phyloP scores from a whole-genome alignment of 2,797 vertebrate genomes.

The Cetoscarus ocellatus region DNA sequence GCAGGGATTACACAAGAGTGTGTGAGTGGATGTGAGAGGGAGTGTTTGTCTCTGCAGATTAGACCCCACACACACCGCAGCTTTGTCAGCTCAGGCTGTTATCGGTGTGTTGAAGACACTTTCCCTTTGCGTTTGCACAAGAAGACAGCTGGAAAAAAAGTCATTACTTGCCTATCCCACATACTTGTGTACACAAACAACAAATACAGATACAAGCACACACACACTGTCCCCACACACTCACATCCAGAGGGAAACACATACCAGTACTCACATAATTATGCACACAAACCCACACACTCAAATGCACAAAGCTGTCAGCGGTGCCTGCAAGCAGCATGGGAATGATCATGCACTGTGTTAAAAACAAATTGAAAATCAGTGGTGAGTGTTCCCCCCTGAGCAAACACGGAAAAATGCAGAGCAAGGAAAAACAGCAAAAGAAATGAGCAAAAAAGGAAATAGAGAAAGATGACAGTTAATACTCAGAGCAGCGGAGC shows the following conservation, averaged over 20 bases:
- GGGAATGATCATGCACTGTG: slow-evolving; percentile 72
- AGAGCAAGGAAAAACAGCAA: slow-evolving; percentile 54
- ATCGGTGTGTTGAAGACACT: slow-evolving; percentile 75
- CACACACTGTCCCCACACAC: slow-evolving; percentile 8
- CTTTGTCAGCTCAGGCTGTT: slow-evolving; percentile 75
- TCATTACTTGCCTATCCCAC: slow-evolving; percentile 45
- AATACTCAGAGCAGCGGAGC: slow-evolving; percentile 55
- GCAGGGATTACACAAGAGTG: slow-evolving; percentile 79
- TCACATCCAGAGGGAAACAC: slow-evolving; percentile 39
- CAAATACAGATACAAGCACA: slow-evolving; percentile 36
- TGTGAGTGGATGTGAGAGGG: slow-evolving; percentile 63
- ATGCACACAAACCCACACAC: slow-evolving; percentile 19
- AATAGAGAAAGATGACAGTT: slow-evolving; percentile 56
- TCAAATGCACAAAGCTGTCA: slow-evolving; percentile 43
- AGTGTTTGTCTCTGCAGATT: slow-evolving; percentile 80
- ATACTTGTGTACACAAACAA: slow-evolving; percentile 44
- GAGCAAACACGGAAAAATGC: slow-evolving; percentile 67
- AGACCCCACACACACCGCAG: slow-evolving; percentile 75
- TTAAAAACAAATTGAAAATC: slow-evolving; percentile 82
- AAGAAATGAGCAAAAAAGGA: slow-evolving; percentile 20
- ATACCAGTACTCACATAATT: slow-evolving; percentile 18
- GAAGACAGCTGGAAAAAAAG: slow-evolving; percentile 58
- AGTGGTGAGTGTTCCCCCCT: slow-evolving; percentile 67
- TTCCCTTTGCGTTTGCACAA: slow-evolving; percentile 64
- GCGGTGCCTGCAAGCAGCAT: slow-evolving; percentile 51